Conservation (phyloP, 2,113 vertebrate species). For the Opisthocomus hoazin region DNA sequence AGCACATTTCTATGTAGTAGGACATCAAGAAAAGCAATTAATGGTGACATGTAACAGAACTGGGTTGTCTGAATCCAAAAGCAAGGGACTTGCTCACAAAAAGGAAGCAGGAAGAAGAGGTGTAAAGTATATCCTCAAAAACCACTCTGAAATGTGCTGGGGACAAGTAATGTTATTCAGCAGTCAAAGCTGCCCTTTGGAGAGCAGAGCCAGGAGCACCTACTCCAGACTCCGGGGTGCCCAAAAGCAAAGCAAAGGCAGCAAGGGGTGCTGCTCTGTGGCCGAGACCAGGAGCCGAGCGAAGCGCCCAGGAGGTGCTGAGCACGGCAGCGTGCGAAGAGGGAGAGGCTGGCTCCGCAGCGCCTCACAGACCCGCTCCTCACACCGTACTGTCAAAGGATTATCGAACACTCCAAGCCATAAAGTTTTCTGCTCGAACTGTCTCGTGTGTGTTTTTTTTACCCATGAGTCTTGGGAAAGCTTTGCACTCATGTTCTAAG, state of each 20-base stretch:
- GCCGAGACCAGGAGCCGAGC: not conserved
- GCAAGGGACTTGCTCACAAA: not conserved
- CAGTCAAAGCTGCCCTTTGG: not conserved
- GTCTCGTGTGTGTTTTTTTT: rapidly evolving
- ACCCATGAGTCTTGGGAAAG: not conserved
- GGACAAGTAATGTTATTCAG: not conserved
- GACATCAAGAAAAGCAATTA: not conserved
- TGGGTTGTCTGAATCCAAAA: not conserved
- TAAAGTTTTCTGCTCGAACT: not conserved
- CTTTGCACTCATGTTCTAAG: not conserved
- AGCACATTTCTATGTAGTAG: rapidly evolving
- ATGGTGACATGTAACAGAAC: not conserved
- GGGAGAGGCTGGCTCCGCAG: not conserved
- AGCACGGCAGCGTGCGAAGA: not conserved
- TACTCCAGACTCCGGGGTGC: not conserved
- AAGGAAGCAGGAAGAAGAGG: not conserved
- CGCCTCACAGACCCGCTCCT: not conserved
- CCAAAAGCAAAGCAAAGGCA: not conserved
- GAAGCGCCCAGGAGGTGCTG: too few species aligned
- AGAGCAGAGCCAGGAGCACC: not conserved
- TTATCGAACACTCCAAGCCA: rapidly evolving
- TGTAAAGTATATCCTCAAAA: too few species aligned
- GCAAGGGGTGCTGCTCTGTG: too few species aligned
- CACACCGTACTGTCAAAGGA: too few species aligned
- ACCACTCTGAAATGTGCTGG: not conserved